These are phyloP conservation scores for Pherbina coryleti DNA, from an alignment of 2,888 invertebrate genomes.

Conservation along the genomic window DNA sequence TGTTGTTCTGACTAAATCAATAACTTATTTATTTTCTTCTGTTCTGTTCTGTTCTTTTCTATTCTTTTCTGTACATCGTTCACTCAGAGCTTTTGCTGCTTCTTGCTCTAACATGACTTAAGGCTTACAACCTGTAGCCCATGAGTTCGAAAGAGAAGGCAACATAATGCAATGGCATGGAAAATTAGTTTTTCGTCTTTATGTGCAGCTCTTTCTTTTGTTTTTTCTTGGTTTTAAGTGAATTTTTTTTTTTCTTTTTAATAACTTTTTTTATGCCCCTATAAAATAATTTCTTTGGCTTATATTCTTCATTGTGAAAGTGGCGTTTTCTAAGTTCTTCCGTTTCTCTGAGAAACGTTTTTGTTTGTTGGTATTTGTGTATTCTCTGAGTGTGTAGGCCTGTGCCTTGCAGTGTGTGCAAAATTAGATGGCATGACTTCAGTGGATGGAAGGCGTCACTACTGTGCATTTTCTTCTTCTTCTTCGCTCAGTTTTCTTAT, in stretches of 20 bases:
- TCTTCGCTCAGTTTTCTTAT: neutral
- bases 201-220: neutral
- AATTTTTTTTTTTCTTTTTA: neutral
- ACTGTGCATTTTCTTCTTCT: neutral
- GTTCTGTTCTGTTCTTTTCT: neutral
- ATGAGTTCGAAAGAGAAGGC: slow-evolving; percentile 44
- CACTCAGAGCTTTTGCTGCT: neutral
- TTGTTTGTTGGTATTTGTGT: no score
- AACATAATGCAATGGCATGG: slow-evolving; percentile 54
- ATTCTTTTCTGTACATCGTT: neutral
- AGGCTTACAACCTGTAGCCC: neutral
- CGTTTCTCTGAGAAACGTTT: no score
- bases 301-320: no score
- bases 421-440: neutral
- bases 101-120: neutral
- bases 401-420: neutral
- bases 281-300: no score
- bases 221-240: neutral
- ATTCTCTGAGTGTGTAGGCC: neutral
- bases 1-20: slow-evolving; percentile 8
- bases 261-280: neutral
- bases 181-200: slow-evolving; percentile 56
- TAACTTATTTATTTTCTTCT: slow-evolving; percentile 16
- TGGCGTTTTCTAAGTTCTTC: no score
- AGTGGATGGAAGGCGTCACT: neutral